Evolutionary conservation across 2,797 vertebrate genomes (phyloP).

Genomic region (Rhodeus uyekii): DNA sequence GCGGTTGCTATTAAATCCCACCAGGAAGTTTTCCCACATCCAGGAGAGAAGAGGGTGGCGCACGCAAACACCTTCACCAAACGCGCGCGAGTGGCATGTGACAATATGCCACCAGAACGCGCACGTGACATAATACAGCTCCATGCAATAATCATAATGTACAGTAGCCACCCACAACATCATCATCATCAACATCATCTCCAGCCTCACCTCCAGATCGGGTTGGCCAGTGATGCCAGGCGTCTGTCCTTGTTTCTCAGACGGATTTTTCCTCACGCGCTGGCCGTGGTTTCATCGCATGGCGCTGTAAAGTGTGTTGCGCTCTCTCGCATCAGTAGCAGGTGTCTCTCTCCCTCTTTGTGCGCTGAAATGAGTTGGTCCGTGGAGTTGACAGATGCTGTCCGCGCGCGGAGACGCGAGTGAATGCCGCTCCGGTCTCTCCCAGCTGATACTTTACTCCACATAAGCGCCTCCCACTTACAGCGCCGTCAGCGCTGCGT

Average conservation of each 20-base stretch:
- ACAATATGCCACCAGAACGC: constrained; percentile 5
- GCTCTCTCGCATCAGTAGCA: constrained; percentile 45
- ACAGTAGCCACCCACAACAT: neutral
- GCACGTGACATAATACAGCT: constrained; percentile 36
- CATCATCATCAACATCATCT: constrained; percentile 1
- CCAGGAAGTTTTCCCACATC: constrained; percentile 60
- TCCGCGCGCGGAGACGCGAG: constrained; percentile 64
- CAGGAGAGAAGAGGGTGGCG: constrained; percentile 63
- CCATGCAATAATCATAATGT: constrained; percentile 23
- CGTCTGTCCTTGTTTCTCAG: constrained; percentile 70
- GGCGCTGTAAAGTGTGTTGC: constrained; percentile 45
- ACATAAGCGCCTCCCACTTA: constrained; percentile 77
- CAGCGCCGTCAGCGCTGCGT: constrained; percentile 51
- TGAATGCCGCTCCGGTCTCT: constrained; percentile 67
- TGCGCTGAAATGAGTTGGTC: constrained; percentile 51
- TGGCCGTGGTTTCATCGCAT: constrained; percentile 67
- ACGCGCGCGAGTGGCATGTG: constrained; percentile 43
- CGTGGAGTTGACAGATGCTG: constrained; percentile 61
- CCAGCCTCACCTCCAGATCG: constrained; percentile 70
- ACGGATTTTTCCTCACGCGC: constrained; percentile 67
- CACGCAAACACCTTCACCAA: constrained; percentile 59
- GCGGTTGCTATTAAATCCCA: constrained; percentile 35
- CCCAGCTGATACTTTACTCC: constrained; percentile 80
- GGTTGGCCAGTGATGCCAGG: constrained; percentile 62
- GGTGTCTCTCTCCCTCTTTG: constrained; percentile 55